Base-by-base conservation (phyloP, 2,113 vertebrate species). In the Alaudala cheleensis region DNA sequence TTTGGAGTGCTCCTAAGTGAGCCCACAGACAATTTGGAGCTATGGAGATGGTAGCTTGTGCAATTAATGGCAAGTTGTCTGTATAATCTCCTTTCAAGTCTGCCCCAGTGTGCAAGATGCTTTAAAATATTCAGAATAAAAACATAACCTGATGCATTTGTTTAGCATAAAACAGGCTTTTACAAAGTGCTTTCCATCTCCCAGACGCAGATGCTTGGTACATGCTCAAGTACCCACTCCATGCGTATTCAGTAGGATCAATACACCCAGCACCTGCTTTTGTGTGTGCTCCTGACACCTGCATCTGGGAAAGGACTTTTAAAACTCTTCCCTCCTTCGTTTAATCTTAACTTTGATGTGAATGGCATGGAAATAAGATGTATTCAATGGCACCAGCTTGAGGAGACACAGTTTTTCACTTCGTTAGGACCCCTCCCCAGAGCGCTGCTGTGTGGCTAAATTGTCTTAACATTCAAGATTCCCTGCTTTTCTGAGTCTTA, bases 221-320 rank as follows among this genome's bases (percentile, higher is more conserved):
- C 81, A 83, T 79, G 90, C 90, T 95, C 64, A 95, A 97, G 92
- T 93, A 95, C 92, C 92, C 86, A 95, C 86, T 96, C 88, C 61
- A 56, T 67, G 74, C 1, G 23, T 81, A 74, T 93, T 96, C 78
- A 89, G 86, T 57, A 86, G 87, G 86, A 93, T 97, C 94, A 93
- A 78, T 92, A 88, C 74, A 64, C 40, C 54, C 64, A 0, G 81
- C 95, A 95, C 90, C 95, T 95, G 96, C 92, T 96, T 95, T 93
- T 94, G 87, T 92, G 62, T 81, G 60, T 28, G 39, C 83, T 95
- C 62, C 86, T 76, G 86, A 88, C 4, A 64, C 91, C 84, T 92
- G 89, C 81, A 58, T 92, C 88, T 81, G 86, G 84, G 65, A 93
- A 54, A 94, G 76, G 54, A 90, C 83, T 88, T 90, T 69, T 84